Conservation (phyloP, 2,888 invertebrate species). For the Deilephila elpenor region DNA sequence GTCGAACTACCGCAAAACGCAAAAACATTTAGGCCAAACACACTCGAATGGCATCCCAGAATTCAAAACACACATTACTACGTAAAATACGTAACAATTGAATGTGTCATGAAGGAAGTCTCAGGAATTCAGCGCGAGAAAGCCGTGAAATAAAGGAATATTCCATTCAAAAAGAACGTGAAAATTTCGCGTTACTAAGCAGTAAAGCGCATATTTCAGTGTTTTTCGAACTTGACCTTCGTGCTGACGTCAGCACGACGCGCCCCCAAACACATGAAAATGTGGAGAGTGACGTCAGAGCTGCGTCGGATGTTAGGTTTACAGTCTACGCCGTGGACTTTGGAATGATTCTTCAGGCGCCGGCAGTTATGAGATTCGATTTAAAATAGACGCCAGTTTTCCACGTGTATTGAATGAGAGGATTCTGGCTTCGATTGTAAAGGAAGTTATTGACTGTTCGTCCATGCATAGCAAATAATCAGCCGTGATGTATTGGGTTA, state of each 20-base stretch:
- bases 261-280: slow-evolving; percentile 27
- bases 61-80: no score
- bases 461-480: no score
- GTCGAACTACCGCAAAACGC: no score
- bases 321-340: slow-evolving; percentile 30
- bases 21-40: no score
- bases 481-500: no score
- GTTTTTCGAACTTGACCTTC: slow-evolving; percentile 20
- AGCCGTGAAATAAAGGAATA: not conserved
- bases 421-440: no score
- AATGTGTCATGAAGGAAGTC: no score
- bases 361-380: not conserved
- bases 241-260: slow-evolving; percentile 25
- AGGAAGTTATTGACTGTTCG: no score
- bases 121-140: not conserved
- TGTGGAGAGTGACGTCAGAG: slow-evolving; percentile 14
- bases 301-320: slow-evolving; percentile 1
- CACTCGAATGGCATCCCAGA: no score
- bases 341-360: not conserved
- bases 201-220: not conserved
- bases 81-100: no score
- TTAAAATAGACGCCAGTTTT: not conserved
- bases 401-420: no score
- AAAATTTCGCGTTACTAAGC: not conserved
- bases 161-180: not conserved